Evolutionary conservation across 30 jellyfish, hydroid and myxozoan species (phyloP).

Genomic region (Mastigias papua): DNA sequence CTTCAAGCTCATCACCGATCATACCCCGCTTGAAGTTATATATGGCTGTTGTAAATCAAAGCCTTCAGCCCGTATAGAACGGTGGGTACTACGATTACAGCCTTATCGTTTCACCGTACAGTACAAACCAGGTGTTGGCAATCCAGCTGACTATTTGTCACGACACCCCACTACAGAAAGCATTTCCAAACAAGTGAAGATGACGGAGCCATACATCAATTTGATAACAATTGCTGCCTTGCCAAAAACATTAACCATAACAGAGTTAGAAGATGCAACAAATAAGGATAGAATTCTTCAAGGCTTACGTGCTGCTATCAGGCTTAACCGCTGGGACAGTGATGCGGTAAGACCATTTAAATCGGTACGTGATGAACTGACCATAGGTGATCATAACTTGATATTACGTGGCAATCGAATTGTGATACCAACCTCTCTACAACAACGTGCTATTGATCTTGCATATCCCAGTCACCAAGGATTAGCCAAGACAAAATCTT

Average conservation of each 20-base stretch:
- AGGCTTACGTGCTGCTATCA: conserved; percentile 15
- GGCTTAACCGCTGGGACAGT: conserved; percentile 28
- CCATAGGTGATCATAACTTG: conserved; percentile 6
- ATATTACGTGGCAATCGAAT: conserved; percentile 3
- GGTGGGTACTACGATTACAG: conserved; percentile 35
- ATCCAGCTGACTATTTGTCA: conserved; percentile 41
- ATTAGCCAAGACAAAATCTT: conserved; percentile 16
- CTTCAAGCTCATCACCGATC: conserved; percentile 30
- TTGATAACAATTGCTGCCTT: neutral
- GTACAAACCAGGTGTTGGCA: conserved; percentile 29
- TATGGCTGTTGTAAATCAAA: conserved; percentile 1
- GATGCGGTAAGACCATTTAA: conserved; percentile 12
- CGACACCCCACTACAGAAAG: conserved; percentile 11
- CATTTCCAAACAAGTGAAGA: neutral
- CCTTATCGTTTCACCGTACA: conserved; percentile 11
- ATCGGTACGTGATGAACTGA: conserved; percentile 10
- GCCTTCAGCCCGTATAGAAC: conserved; percentile 56
- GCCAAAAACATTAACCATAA: conserved; percentile 1
- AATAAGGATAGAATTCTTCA: neutral
- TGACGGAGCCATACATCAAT: neutral
- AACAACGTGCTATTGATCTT: neutral
- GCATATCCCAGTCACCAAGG: conserved; percentile 46
- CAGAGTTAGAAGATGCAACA: neutral
- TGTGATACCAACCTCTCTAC: conserved; percentile 10
- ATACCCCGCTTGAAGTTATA: conserved; percentile 46